Evolutionary conservation across 2,113 vertebrate species (phyloP).

Genomic region (Pitta sordida): DNA sequence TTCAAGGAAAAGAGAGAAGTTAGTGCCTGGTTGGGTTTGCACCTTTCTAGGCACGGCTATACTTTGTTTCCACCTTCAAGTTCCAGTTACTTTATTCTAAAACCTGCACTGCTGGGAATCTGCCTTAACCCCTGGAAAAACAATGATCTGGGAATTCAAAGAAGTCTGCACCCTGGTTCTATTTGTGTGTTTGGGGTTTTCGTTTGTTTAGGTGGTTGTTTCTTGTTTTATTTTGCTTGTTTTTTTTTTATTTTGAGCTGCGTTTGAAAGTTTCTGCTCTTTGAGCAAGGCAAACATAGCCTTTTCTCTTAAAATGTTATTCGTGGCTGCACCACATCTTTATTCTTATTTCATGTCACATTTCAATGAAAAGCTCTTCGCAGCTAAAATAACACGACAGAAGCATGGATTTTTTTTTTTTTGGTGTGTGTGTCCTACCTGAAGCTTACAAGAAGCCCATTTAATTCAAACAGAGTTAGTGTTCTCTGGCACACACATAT

Average conservation of each 20-base stretch:
- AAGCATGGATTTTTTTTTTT: neutral
- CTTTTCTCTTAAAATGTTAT: neutral
- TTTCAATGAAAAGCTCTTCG: conserved; percentile 7
- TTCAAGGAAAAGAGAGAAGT: neutral
- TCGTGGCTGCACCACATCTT: neutral
- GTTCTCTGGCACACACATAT: neutral
- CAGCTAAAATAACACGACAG: neutral
- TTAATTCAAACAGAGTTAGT: neutral
- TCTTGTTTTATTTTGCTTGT: neutral
- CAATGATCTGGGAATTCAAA: neutral
- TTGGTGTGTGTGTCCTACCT: neutral
- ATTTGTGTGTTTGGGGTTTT: neutral
- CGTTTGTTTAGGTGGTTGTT: too few species aligned
- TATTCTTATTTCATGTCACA: neutral
- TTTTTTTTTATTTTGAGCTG: neutral
- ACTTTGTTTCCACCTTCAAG: neutral
- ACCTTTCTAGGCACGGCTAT: neutral
- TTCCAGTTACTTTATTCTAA: neutral
- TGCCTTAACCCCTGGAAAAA: neutral
- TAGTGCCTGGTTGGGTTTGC: neutral
- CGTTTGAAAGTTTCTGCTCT: neutral
- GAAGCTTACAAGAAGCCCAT: neutral
- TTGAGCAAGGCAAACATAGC: neutral
- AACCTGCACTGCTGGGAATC: neutral
- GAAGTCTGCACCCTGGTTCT: neutral